Evolutionary conservation across 2,888 invertebrate genomes (phyloP).

Genomic region (Alloplasta piceator): DNA sequence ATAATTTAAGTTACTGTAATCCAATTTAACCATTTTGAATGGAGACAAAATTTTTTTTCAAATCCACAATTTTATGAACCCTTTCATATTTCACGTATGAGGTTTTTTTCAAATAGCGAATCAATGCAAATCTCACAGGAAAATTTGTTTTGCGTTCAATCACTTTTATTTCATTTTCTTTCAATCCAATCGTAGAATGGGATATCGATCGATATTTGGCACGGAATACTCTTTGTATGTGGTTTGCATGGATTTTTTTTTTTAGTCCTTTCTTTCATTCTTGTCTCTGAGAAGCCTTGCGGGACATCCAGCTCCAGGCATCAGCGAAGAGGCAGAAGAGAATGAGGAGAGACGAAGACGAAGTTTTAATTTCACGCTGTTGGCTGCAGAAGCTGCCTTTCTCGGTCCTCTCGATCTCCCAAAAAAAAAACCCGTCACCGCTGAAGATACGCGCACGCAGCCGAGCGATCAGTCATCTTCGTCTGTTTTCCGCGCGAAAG

Average conservation of each 20-base stretch:
- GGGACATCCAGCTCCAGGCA: constrained; percentile 50
- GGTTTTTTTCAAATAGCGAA: background rate
- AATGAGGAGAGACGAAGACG: constrained; percentile 53
- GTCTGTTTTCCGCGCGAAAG: constrained; percentile 40
- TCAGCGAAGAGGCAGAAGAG: constrained; percentile 5
- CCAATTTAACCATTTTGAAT: too few species aligned
- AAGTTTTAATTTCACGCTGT: constrained; percentile 74
- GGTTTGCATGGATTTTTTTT: constrained; percentile 43
- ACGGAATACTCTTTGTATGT: constrained; percentile 13
- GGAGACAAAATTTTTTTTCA: too few species aligned
- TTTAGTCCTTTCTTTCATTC: constrained; percentile 53
- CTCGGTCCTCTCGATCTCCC: constrained; percentile 40
- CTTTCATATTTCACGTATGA: background rate
- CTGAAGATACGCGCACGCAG: constrained; percentile 63
- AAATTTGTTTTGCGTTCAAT: too few species aligned
- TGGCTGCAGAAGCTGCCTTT: constrained; percentile 69
- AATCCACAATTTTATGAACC: background rate
- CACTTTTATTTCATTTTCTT: too few species aligned
- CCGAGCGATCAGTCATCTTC: constrained; percentile 72
- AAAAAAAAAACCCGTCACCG: constrained; percentile 46
- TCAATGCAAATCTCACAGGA: too few species aligned
- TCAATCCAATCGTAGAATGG: too few species aligned
- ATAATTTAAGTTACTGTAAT: too few species aligned
- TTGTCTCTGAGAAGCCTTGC: constrained; percentile 60
- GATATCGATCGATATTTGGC: background rate